Conservation (phyloP, 1,140 invertebrate species). For the Calycopis cecrops region DNA sequence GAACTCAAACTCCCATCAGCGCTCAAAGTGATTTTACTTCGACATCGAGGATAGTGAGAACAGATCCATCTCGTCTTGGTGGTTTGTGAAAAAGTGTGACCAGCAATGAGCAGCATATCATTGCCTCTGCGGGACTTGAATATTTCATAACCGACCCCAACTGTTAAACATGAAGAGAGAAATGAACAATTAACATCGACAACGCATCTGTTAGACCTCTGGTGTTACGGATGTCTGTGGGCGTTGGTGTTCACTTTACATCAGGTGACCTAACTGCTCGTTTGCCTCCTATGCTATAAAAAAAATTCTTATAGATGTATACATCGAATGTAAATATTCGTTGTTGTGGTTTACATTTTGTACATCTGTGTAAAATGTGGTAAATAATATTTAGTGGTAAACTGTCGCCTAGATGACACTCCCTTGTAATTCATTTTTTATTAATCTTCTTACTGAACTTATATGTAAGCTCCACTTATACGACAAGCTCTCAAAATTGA, state of each 20-base stretch:
- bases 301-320: too few relatives aligned
- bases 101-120: conserved; percentile 26
- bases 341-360: too few relatives aligned
- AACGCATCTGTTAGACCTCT: too few relatives aligned
- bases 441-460: neutral
- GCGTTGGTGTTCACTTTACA: too few relatives aligned
- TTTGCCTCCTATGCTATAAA: too few relatives aligned
- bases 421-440: neutral
- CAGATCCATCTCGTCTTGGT: conserved; percentile 22
- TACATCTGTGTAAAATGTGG: too few relatives aligned
- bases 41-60: conserved; percentile 18
- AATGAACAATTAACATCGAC: too few relatives aligned
- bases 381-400: conserved; percentile 8
- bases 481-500: too few relatives aligned
- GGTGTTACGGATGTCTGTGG: too few relatives aligned
- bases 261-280: too few relatives aligned
- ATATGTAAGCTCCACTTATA: neutral
- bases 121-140: conserved; percentile 28
- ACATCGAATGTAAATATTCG: too few relatives aligned
- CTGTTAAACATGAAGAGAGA: conserved; percentile 6
- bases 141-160: conserved; percentile 22
- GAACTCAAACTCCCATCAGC: neutral
- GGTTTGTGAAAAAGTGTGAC: conserved; percentile 28
- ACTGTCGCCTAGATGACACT: conserved; percentile 2
- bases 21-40: neutral